These are phyloP conservation scores for Myoxocephalus aenaeus DNA, from an alignment of 2,797 vertebrate species.

Conservation along the genomic window DNA sequence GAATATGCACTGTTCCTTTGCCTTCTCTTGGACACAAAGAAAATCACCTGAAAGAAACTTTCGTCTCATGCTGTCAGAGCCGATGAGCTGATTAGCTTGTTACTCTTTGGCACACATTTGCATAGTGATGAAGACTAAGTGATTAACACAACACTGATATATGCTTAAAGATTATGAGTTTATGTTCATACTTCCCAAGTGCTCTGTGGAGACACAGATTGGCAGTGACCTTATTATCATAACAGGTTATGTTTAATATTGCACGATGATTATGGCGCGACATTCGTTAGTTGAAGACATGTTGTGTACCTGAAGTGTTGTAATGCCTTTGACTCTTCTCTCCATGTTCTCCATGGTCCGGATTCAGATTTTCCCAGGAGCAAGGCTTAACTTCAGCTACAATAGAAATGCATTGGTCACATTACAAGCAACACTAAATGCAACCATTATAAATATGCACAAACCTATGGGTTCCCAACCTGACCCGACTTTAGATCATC, in stretches of 20 bases:
- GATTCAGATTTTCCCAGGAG: background rate
- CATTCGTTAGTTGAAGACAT: background rate
- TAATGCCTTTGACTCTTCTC: background rate
- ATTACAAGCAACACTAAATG: background rate
- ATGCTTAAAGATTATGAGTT: conserved; percentile 9
- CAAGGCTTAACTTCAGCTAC: background rate
- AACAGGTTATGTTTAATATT: conserved; percentile 5
- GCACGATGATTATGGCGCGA: background rate
- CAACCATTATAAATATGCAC: background rate
- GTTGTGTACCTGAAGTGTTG: background rate
- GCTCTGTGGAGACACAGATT: background rate
- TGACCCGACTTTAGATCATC: background rate
- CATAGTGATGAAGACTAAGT: conserved; percentile 8
- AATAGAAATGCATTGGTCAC: background rate
- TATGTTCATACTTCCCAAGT: conserved; percentile 19
- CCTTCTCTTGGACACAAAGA: background rate
- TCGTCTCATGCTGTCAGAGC: background rate
- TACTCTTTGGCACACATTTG: conserved; percentile 21
- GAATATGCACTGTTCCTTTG: background rate
- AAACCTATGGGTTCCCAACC: background rate
- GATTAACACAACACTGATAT: background rate
- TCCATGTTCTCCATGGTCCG: background rate
- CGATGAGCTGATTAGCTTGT: conserved; percentile 14
- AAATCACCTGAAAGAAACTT: background rate
- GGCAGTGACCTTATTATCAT: conserved; percentile 9